phyloP scores from a whole-genome alignment of 1,140 invertebrate genomes.

The Heliconius nattereri region DNA sequence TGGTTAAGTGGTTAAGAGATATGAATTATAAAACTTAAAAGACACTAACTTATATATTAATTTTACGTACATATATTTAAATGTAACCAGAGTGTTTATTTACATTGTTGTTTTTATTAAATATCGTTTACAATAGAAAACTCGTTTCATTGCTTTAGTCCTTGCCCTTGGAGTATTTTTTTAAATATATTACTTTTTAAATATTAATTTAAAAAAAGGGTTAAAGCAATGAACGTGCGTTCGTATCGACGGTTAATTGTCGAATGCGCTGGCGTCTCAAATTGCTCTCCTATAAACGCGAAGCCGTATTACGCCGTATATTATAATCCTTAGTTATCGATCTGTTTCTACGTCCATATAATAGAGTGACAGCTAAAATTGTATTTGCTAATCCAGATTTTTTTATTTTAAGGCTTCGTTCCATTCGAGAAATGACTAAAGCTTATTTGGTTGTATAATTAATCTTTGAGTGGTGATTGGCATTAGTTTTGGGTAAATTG shows the following conservation, averaged over 20 bases:
- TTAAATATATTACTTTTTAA: conserved; percentile 33
- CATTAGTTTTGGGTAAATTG: neutral
- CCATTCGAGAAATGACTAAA: neutral
- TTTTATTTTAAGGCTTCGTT: neutral
- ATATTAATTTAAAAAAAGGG: conserved; percentile 47
- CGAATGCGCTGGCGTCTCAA: conserved; percentile 35
- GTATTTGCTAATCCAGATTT: conserved; percentile 2
- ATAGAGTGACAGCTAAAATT: neutral
- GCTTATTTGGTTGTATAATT: neutral
- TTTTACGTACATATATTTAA: neutral
- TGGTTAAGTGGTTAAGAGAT: neutral
- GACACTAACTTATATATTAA: neutral
- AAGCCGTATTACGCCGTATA: conserved; percentile 54
- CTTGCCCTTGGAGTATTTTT: conserved; percentile 47
- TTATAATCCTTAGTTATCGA: conserved; percentile 42
- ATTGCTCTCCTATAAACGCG: conserved; percentile 47
- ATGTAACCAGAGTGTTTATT: conserved; percentile 23
- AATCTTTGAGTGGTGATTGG: neutral
- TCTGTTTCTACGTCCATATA: conserved; percentile 15
- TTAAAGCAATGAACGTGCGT: conserved; percentile 77
- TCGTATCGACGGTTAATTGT: conserved; percentile 31
- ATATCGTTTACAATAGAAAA: conserved; percentile 48
- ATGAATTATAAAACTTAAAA: neutral
- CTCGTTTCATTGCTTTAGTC: conserved; percentile 78
- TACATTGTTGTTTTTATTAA: conserved; percentile 47